phyloP scores from a whole-genome alignment of 2,797 vertebrate species.

The Danio aesculapii region DNA sequence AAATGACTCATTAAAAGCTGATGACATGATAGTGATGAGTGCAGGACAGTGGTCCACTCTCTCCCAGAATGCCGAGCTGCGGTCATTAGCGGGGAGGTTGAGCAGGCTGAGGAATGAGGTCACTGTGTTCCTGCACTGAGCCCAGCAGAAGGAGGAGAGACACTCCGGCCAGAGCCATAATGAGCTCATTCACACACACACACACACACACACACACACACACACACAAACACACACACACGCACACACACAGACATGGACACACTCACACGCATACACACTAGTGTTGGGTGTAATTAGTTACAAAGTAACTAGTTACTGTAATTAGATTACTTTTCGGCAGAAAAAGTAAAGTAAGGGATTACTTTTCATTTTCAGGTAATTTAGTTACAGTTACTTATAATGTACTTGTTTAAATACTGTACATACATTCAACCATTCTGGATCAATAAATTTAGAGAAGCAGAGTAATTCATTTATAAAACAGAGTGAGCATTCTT shows the following conservation, averaged over 20 bases:
- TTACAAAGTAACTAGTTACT: too few relatives aligned
- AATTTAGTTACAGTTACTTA: too few relatives aligned
- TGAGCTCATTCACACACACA: conserved; percentile 48
- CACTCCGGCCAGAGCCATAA: conserved; percentile 56
- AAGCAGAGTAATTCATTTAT: too few relatives aligned
- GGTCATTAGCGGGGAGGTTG: conserved; percentile 62
- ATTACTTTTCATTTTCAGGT: too few relatives aligned
- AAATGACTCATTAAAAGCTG: conserved; percentile 65
- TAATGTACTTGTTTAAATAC: too few relatives aligned
- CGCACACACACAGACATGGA: background rate
- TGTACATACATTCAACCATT: too few relatives aligned
- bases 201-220: background rate
- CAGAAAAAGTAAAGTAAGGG: too few relatives aligned
- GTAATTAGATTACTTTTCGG: too few relatives aligned
- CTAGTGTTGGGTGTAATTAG: too few relatives aligned
- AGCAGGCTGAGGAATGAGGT: conserved; percentile 59
- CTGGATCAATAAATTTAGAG: too few relatives aligned
- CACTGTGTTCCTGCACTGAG: conserved; percentile 52
- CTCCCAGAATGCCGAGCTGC: conserved; percentile 50
- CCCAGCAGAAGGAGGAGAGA: conserved; percentile 50
- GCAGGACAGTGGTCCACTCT: conserved; percentile 50
- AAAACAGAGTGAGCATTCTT: too few relatives aligned
- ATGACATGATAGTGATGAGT: conserved; percentile 54
- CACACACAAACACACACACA: background rate
- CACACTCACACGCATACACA: too few relatives aligned